phyloP scores from a whole-genome alignment of 2,888 invertebrate species.

The Pristionchus mayeri region DNA sequence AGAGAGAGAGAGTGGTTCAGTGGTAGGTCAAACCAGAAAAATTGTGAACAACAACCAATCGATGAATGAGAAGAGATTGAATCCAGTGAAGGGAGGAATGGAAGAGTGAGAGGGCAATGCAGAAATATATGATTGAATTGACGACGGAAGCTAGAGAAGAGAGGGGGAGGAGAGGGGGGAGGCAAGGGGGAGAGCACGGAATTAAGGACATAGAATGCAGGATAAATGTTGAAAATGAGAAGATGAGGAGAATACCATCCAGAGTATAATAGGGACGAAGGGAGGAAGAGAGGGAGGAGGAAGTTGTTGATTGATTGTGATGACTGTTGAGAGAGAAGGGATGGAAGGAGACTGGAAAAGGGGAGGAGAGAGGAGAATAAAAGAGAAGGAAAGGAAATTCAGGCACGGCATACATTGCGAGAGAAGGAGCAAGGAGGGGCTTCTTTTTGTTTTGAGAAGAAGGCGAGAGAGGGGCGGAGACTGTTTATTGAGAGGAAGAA shows the following conservation, averaged over 20 bases:
- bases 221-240: neutral
- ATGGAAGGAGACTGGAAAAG: neutral
- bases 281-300: slow-evolving; percentile 26
- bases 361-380: slow-evolving; percentile 43
- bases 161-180: slow-evolving; percentile 14
- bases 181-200: neutral
- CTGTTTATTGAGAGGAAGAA: neutral
- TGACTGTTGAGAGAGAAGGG: slow-evolving; percentile 31
- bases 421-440: slow-evolving; percentile 44
- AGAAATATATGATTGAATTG: slow-evolving; percentile 43
- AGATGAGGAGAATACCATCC: neutral
- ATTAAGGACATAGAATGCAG: neutral
- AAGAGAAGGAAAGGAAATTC: slow-evolving; percentile 14
- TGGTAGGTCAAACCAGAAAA: slow-evolving; percentile 1
- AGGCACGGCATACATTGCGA: slow-evolving; percentile 39
- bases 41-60: neutral
- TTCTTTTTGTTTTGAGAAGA: slow-evolving; percentile 36
- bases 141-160: slow-evolving; percentile 1
- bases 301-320: slow-evolving; percentile 39
- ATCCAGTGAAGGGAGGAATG: neutral
- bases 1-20: neutral
- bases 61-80: slow-evolving; percentile 2
- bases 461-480: slow-evolving; percentile 16
- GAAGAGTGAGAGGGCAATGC: slow-evolving; percentile 16
- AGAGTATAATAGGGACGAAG: neutral